phyloP scores from a whole-genome alignment of 2,113 vertebrate genomes.

The Penelope pileata region DNA sequence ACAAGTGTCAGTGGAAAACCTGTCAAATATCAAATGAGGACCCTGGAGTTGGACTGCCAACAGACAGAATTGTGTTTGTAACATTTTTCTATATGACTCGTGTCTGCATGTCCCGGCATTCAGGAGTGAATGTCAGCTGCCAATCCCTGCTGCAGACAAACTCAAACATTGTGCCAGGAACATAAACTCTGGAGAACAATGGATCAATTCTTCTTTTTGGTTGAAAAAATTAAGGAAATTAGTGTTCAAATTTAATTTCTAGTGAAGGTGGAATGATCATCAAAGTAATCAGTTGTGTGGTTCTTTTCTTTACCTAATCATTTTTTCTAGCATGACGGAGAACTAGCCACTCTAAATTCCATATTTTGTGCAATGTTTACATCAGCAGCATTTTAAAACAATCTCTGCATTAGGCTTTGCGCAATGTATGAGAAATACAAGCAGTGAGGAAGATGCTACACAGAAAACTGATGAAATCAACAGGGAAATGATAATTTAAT shows the following conservation, averaged over 20 bases:
- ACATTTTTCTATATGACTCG: neutral
- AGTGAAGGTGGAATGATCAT: neutral
- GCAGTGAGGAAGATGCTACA: accelerated
- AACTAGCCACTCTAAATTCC: neutral
- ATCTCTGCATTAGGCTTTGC: neutral
- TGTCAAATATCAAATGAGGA: neutral
- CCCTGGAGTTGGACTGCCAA: neutral
- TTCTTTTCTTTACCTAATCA: neutral
- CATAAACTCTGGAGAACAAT: neutral
- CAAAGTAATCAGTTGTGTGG: neutral
- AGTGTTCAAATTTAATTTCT: neutral
- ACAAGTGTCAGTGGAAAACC: neutral
- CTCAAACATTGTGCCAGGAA: neutral
- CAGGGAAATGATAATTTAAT: neutral
- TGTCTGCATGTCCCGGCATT: neutral
- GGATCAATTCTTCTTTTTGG: neutral
- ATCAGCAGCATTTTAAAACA: neutral
- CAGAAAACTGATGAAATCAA: neutral
- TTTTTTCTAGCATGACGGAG: neutral
- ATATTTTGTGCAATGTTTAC: neutral
- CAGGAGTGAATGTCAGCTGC: neutral
- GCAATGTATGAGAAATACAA: neutral
- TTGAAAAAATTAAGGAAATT: neutral
- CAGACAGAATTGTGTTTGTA: neutral
- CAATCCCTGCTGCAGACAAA: neutral